A percentile compares a stretch with the other conserved stretches of the same genome.
phyloP scores from a whole-genome alignment of 30 jellyfish, hydroid and myxozoan species.

The Hydractinia symbiolongicarpus region DNA sequence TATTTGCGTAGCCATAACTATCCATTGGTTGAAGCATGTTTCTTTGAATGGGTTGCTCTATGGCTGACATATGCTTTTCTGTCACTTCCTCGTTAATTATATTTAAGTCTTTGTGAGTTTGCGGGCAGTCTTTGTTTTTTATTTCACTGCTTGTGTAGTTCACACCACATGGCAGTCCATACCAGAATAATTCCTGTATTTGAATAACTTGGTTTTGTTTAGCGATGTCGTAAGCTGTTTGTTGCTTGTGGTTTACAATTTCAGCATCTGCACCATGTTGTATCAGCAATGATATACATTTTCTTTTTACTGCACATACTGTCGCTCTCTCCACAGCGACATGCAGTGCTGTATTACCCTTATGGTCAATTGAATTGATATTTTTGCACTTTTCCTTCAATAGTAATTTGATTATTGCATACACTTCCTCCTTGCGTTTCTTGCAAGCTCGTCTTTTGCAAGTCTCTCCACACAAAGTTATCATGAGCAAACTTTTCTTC shows the following conservation, averaged over 20 bases:
- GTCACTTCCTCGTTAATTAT: no score
- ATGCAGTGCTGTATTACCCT: background rate
- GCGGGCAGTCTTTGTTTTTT: no score
- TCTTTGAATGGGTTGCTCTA: no score
- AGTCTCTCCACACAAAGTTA: background rate
- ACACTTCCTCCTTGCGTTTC: background rate
- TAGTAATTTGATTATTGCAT: background rate
- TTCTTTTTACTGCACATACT: background rate
- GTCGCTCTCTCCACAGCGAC: background rate
- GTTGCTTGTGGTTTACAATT: background rate
- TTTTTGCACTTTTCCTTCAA: background rate
- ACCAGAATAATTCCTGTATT: no score
- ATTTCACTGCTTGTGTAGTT: no score
- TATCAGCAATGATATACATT: constrained; percentile 6
- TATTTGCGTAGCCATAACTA: no score
- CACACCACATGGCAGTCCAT: no score
- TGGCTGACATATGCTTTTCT: no score
- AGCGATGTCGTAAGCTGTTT: constrained; percentile 9
- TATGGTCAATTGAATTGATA: background rate
- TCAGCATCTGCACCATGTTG: constrained; percentile 6
- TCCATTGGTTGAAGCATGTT: no score
- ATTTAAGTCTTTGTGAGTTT: no score
- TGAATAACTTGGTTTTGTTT: background rate
- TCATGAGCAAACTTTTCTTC: background rate
- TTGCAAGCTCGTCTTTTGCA: background rate